Evolutionary conservation across 2,797 vertebrate genomes (phyloP).

Genomic region (Acanthornis magna): DNA sequence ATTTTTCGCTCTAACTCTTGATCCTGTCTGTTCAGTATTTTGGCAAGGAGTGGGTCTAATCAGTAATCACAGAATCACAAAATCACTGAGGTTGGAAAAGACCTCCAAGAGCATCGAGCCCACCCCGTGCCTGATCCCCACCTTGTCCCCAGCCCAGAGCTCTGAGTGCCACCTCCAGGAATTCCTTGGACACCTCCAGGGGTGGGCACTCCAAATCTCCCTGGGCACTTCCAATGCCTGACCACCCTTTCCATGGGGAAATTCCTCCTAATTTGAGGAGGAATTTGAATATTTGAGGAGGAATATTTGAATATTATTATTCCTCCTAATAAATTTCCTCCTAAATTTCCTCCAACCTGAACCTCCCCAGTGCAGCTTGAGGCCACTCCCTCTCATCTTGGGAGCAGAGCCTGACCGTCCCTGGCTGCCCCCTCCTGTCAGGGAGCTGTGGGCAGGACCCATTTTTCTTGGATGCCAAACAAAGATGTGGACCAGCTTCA

Average conservation of each 20-base stretch:
- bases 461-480: background rate
- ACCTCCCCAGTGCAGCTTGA: fast-evolving
- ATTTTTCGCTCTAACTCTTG: background rate
- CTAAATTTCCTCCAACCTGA: too few relatives aligned
- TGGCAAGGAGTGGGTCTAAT: background rate
- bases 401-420: background rate
- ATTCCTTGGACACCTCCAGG: background rate
- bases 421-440: background rate
- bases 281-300: too few relatives aligned
- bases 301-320: too few relatives aligned
- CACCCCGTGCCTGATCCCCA: fast-evolving
- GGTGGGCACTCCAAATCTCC: background rate
- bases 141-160: background rate
- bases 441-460: background rate
- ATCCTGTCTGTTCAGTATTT: background rate
- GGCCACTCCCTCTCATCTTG: background rate
- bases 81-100: background rate
- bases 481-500: background rate
- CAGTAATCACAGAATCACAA: background rate
- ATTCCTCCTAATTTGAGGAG: background rate
- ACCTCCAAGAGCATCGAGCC: fast-evolving
- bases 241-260: background rate
- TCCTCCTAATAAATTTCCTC: too few relatives aligned
- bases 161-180: fast-evolving
- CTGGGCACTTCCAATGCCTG: background rate